Conservation (phyloP, 2,797 vertebrate species). For the Chrysocyon brachyurus region DNA sequence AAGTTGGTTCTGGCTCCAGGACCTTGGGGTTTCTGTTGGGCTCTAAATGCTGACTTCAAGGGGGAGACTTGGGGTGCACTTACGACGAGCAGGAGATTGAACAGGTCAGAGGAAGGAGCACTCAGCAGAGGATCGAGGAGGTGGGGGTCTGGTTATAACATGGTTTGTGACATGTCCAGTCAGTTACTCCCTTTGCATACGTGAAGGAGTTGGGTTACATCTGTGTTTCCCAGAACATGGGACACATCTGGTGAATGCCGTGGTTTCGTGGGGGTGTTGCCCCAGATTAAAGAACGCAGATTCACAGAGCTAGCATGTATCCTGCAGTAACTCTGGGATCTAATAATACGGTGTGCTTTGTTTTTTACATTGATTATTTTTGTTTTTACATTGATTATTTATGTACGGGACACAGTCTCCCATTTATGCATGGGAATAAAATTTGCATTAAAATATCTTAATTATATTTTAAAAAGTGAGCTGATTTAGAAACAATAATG, state of each 20-base stretch:
- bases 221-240: not conserved
- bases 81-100: not conserved
- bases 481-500: slow-evolving; percentile 27
- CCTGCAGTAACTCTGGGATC: not conserved
- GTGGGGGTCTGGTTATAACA: not conserved
- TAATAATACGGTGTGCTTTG: not conserved
- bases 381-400: slow-evolving; percentile 59
- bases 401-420: not conserved
- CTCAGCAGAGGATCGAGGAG: not conserved
- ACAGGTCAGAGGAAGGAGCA: not conserved
- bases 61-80: not conserved
- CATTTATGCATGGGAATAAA: slow-evolving; percentile 49
- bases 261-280: not conserved
- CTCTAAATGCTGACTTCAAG: not conserved
- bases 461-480: slow-evolving; percentile 48
- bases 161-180: not conserved
- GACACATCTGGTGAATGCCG: not conserved
- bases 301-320: not conserved
- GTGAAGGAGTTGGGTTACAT: not conserved
- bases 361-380: slow-evolving; percentile 60
- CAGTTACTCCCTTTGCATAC: not conserved
- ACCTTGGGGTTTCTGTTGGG: not conserved
- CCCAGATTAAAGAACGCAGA: not conserved
- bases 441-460: slow-evolving; percentile 57
- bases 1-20: not conserved